Percentiles rank a stretch among this genome's conserved stretches.
phyloP scores from a whole-genome alignment of 2,888 invertebrate genomes.

The Piscicola geometra region DNA sequence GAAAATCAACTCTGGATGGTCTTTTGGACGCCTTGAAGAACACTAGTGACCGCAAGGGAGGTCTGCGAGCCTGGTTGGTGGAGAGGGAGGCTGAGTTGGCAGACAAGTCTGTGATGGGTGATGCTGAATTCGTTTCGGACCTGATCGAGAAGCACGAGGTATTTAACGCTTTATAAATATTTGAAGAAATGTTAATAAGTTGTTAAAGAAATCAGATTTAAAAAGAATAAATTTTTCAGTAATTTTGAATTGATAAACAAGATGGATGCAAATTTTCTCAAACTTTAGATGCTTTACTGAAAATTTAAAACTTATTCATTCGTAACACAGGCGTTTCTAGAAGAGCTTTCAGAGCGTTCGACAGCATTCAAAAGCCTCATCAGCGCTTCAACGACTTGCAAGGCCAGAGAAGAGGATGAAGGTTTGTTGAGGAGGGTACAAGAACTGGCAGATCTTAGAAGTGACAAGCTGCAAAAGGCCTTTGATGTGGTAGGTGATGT shows the following conservation, averaged over 20 bases:
- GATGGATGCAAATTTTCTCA: no score
- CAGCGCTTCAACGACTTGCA: neutral
- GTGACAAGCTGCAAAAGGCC: neutral
- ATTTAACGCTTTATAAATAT: neutral
- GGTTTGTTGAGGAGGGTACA: neutral
- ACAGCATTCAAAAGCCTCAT: neutral
- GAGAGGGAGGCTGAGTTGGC: neutral
- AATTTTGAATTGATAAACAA: no score
- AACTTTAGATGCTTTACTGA: no score
- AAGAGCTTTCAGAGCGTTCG: neutral
- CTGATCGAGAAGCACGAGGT: conserved; percentile 2
- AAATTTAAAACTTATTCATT: no score
- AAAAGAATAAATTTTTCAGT: no score
- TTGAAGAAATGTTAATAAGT: no score
- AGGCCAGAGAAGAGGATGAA: neutral
- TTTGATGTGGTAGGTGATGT: conserved; percentile 4
- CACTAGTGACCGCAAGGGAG: neutral
- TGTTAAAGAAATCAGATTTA: no score
- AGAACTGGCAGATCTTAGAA: neutral
- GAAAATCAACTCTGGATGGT: neutral
- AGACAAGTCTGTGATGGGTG: neutral
- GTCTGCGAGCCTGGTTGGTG: neutral
- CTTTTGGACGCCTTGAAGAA: neutral
- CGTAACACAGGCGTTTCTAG: neutral
- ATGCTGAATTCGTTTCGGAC: neutral